Evolutionary conservation across 2,113 vertebrate species (phyloP), one percentile per base, ranked within the genome.

Genomic region (Cricetomys ansorgei): DNA sequence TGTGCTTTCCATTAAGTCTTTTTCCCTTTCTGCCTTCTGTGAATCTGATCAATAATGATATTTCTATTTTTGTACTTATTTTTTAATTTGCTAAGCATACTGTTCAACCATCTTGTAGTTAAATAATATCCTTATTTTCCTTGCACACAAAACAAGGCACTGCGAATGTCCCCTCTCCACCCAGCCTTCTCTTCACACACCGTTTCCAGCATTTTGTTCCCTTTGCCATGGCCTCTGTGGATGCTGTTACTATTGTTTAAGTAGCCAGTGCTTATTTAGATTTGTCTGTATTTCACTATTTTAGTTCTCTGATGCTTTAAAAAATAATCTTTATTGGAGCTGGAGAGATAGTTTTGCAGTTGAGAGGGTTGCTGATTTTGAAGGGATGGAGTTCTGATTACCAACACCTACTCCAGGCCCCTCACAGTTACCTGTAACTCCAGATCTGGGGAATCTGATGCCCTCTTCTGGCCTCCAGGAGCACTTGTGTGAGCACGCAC

Each of bases 21-120:
- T 48, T 57, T 80, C 21, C 34, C 12, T 80, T 89, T 79, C 81
- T 70, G 17, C 29, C n/a, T 75, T 92, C 45, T 80, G 19, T 48
- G 73, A 31, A 79, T 85, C 29, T 80, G 17, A 81, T 70, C 12
- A 31, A 45, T 72, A 25, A 94, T 69, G 75, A 4, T 84, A 53
- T 89, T 93, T 87, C 31, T 92, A 21, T 81, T 94, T 76, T 55
- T 50, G 29, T 79, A 50, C 53, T 72, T 93, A 86, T 19, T 96
- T 92, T 95, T 75, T 75, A 89, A 90, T 94, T 79, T 94, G 76
- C 67, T 31, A 94, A 85, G 21, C 31, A 72, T 88, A 73, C 45
- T 48, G 3, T 37, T 92, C 45, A 76, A 83, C 13, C 69, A 1
- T 92, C 69, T 59, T 31, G 4, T 72, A 81, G 31, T 77, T 95